A percentile compares a stretch with the other conserved stretches of the same genome.
Conservation (phyloP, 2,888 invertebrate species). For the Luperina testacea region DNA sequence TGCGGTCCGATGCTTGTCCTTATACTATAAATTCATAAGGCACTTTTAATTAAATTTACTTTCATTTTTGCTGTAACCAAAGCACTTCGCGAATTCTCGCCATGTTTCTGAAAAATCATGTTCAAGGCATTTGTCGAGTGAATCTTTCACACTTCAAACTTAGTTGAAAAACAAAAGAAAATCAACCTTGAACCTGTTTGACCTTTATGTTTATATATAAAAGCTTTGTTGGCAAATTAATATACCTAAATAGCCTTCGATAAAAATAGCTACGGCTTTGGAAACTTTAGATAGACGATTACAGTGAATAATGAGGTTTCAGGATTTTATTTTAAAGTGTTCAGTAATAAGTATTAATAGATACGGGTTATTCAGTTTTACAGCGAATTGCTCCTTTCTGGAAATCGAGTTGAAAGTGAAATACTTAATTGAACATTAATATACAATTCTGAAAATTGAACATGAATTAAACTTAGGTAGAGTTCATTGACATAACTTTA, state of each 20-base stretch:
- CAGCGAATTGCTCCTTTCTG: not conserved
- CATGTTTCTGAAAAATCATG: not conserved
- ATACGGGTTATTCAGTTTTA: no score
- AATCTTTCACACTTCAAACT: no score
- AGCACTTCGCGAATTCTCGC: no score
- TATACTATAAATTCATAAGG: not conserved
- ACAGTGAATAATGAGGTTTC: not conserved
- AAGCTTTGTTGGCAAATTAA: not conserved
- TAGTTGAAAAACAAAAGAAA: no score
- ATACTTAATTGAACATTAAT: not conserved
- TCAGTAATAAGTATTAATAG: not conserved
- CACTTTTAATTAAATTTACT: no score
- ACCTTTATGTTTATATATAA: not conserved
- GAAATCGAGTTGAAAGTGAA: not conserved
- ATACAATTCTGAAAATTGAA: not conserved
- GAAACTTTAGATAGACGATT: not conserved
- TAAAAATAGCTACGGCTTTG: not conserved
- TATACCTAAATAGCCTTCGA: not conserved
- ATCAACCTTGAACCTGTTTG: slow-evolving; percentile 5
- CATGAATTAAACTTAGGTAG: not conserved
- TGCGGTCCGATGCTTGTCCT: not conserved
- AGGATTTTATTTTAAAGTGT: not conserved
- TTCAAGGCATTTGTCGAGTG: not conserved
- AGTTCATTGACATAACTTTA: not conserved
- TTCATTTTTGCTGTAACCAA: no score